These are phyloP conservation scores for Siniperca undulata DNA, from an alignment of 2,797 vertebrate genomes.

Conservation along the genomic window DNA sequence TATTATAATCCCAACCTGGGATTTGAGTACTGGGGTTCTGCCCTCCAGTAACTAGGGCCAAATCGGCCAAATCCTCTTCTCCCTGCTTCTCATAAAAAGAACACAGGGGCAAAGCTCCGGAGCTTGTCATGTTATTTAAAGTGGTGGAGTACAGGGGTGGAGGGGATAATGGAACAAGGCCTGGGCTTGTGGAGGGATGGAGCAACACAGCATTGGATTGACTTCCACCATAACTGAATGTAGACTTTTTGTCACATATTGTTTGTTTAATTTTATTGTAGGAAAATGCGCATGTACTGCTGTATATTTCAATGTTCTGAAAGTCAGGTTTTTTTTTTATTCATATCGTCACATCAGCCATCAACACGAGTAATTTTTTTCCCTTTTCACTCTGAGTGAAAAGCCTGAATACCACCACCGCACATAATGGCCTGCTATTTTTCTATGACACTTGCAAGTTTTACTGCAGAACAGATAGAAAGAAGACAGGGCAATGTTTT, in stretches of 20 bases:
- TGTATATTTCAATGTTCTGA: neutral
- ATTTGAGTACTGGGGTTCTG: constrained; percentile 63
- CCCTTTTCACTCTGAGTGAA: neutral
- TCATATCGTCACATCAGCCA: neutral
- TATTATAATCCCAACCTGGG: constrained; percentile 80
- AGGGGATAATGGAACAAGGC: constrained; percentile 20
- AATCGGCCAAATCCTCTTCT: constrained; percentile 67
- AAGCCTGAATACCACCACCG: neutral
- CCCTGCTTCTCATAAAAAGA: constrained; percentile 54
- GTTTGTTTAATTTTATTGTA: neutral
- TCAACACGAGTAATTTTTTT: neutral
- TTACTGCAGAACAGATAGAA: neutral
- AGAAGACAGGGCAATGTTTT: neutral
- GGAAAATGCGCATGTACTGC: neutral
- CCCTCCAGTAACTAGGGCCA: constrained; percentile 61
- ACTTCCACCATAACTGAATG: constrained; percentile 6
- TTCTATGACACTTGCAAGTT: neutral
- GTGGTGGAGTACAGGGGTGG: constrained; percentile 7
- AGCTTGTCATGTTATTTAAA: constrained; percentile 60
- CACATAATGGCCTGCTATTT: neutral
- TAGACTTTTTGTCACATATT: constrained; percentile 8
- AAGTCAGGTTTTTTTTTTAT: neutral
- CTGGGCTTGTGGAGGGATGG: neutral
- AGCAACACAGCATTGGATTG: constrained; percentile 20
- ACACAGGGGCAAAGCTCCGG: constrained; percentile 39